Evolutionary conservation across 2,888 invertebrate species (phyloP).

Genomic region (Agonopterix alstromeriana): DNA sequence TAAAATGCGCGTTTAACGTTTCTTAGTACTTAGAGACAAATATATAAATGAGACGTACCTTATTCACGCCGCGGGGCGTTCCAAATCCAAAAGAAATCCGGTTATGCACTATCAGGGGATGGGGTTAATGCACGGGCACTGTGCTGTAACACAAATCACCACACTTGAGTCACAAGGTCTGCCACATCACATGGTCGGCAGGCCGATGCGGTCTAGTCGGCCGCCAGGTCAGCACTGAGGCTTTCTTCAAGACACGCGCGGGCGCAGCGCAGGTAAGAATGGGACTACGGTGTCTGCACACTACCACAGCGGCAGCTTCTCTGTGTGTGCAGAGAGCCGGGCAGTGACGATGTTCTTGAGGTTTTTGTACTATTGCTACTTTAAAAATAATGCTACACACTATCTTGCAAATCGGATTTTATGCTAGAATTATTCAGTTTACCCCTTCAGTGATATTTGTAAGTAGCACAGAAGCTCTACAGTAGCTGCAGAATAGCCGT

Average conservation of each 20-base stretch:
- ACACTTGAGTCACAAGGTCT: conserved; percentile 63
- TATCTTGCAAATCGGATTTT: background rate
- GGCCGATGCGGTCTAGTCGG: conserved; percentile 64
- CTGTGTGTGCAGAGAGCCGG: conserved; percentile 22
- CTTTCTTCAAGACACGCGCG: conserved; percentile 56
- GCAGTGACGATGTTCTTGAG: background rate
- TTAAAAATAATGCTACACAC: background rate
- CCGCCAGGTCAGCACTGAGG: conserved; percentile 72
- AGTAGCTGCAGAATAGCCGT: too few relatives aligned
- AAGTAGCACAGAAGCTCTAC: too few relatives aligned
- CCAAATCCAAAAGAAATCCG: conserved; percentile 57
- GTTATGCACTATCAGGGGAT: conserved; percentile 71
- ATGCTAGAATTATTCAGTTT: too few relatives aligned
- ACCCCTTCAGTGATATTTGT: too few relatives aligned
- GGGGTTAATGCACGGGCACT: conserved; percentile 71
- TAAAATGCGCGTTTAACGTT: conserved; percentile 25
- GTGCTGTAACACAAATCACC: conserved; percentile 66
- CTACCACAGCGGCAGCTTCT: conserved; percentile 18
- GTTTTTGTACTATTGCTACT: background rate
- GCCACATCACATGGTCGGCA: conserved; percentile 66
- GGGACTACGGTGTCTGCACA: conserved; percentile 48
- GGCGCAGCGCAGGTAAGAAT: conserved; percentile 63
- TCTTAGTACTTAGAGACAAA: background rate
- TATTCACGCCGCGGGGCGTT: conserved; percentile 60
- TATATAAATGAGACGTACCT: conserved; percentile 42